These are phyloP conservation scores for Nycticryphes semicollaris DNA, from an alignment of 2,113 vertebrate species.

Conservation along the genomic window DNA sequence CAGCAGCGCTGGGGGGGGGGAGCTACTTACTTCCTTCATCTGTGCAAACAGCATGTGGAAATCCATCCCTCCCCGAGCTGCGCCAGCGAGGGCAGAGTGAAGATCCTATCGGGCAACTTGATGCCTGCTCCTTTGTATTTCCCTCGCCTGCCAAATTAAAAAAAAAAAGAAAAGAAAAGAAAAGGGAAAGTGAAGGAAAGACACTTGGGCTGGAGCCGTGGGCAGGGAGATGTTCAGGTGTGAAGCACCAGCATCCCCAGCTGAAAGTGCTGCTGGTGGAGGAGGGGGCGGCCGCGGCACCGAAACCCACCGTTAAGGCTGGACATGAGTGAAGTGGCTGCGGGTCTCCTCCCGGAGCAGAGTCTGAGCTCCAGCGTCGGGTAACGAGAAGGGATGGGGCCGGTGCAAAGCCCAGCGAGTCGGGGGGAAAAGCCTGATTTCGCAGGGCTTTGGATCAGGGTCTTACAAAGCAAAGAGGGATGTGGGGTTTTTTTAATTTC, in stretches of 20 bases:
- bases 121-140: not conserved
- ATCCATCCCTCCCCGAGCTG: not conserved
- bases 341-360: not conserved
- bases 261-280: rapidly evolving
- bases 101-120: not conserved
- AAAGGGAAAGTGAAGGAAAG: not conserved
- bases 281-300: not conserved
- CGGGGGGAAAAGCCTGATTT: not conserved
- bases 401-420: rapidly evolving
- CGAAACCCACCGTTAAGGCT: not conserved
- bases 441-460: not conserved
- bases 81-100: not conserved
- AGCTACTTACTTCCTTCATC: not conserved
- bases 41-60: slow-evolving; percentile 45
- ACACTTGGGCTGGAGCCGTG: not conserved
- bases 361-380: rapidly evolving
- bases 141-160: not conserved
- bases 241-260: not conserved
- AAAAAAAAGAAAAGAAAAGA: not conserved
- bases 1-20: not conserved
- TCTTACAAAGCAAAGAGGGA: slow-evolving; percentile 12
- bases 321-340: not conserved
- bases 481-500: not conserved
- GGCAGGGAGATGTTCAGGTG: rapidly evolving
- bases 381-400: not conserved